Base-by-base conservation (phyloP, 2,888 invertebrate species). In the Parnassius glacialis region DNA sequence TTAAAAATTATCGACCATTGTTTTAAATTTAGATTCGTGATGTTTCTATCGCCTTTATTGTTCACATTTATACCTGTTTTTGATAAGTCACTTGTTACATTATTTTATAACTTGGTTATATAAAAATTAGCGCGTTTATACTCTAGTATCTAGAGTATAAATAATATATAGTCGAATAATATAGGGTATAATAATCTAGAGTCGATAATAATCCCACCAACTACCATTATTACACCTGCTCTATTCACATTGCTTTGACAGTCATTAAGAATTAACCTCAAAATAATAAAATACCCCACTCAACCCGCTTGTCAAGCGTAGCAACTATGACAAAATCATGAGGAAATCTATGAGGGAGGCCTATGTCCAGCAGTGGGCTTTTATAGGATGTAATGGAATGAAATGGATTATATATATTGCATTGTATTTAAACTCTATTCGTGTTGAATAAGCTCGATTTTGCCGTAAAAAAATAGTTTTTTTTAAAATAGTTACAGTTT, bases 401-500 rank as follows among this genome's bases (percentile, higher is more conserved):
- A 1, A 16, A 16, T 16, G 16, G 16, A 16, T 16, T n/a, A n/a
- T n/a, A n/a, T n/a, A n/a, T n/a, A n/a, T n/a, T 16, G 16, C 1
- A 13, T 7, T n/a, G 3, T n/a, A 41, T 57, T 57, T 52, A 5
- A 44, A 43, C 11, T 57, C 45, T 48, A 61, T 53, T 16, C 9
- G 25, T 2, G 52, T 0, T 0, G 2, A 10, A 52, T 61, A 57
- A 52, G 20, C 25, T 50, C 5, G 1, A 43, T 16, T 60, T 55
- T 54, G 9, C 34, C 12, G 9, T 25, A 50, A 3, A 5, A 5
- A 44, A 13, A 13, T 48, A 34, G n/a, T 42, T 52, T 61, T 61
- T 56, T 34, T 61, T n/a, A n/a, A n/a, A 56, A 56, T 56, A 52
- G 43, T 45, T 34, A 51, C 34, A 50, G 56, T 52, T 56, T 55